A percentile compares a stretch with the other conserved stretches of the same genome.
phyloP scores from a whole-genome alignment of 2,888 invertebrate species.

The Drosophila lutescens region DNA sequence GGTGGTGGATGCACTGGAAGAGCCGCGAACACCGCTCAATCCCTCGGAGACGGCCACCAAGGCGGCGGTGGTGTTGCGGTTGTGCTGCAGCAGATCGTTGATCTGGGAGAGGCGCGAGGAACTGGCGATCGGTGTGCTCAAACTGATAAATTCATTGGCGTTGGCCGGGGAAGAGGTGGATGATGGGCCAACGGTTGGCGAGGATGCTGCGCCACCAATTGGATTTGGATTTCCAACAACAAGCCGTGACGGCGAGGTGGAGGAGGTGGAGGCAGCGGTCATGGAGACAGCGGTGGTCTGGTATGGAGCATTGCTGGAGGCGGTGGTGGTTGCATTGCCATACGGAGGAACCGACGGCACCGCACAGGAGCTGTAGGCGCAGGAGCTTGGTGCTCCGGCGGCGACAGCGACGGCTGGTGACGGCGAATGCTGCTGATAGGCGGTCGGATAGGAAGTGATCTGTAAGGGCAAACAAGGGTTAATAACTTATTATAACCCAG shows the following conservation, averaged over 20 bases:
- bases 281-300: conserved; percentile 74
- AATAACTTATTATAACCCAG: too few relatives aligned
- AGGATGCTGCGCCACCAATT: conserved; percentile 11
- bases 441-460: conserved; percentile 55
- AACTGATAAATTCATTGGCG: conserved; percentile 66
- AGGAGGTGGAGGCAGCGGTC: conserved; percentile 35
- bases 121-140: conserved; percentile 78
- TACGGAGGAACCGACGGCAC: conserved; percentile 80
- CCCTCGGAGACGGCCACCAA: conserved; percentile 76
- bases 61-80: conserved; percentile 82
- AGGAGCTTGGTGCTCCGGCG: conserved; percentile 31
- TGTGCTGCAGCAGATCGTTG: conserved; percentile 83
- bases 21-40: conserved; percentile 33
- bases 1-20: conserved; percentile 15
- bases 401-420: conserved; percentile 27
- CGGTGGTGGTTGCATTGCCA: conserved; percentile 80
- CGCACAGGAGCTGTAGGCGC: conserved; percentile 77
- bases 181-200: conserved; percentile 11
- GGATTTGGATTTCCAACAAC: conserved; percentile 6
- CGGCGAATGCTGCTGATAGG: conserved; percentile 53
- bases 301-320: conserved; percentile 70
- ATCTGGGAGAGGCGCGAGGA: conserved; percentile 83
- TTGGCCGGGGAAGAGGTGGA: conserved; percentile 17
- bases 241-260: conserved; percentile 20
- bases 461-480: neutral